A percentile compares a stretch with the other conserved stretches of the same genome.
phyloP scores from a whole-genome alignment of 2,113 vertebrate genomes.

The Catagonus wagneri region DNA sequence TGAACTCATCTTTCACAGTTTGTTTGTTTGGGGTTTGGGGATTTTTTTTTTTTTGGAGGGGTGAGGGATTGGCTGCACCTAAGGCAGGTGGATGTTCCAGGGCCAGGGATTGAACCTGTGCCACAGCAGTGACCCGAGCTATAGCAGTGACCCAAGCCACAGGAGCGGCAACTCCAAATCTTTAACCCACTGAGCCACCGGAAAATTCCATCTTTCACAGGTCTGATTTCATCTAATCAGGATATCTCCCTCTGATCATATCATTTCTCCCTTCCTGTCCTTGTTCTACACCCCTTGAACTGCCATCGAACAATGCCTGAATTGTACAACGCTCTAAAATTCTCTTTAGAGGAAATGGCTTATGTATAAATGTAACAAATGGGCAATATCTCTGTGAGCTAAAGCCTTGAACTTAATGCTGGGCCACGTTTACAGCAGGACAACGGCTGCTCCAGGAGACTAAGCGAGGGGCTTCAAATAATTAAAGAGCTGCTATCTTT shows the following conservation, averaged over 20 bases:
- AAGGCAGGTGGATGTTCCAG: no score
- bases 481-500: not conserved
- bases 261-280: not conserved
- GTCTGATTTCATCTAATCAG: not conserved
- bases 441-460: not conserved
- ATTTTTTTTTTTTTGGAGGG: no score
- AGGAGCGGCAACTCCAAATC: no score
- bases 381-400: not conserved
- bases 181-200: no score
- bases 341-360: constrained; percentile 58
- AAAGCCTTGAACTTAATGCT: constrained; percentile 41
- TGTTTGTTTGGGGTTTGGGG: no score
- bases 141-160: no score
- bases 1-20: not conserved
- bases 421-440: not conserved
- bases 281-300: not conserved
- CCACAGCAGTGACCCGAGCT: no score
- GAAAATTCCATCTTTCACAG: not conserved
- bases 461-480: not conserved
- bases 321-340: not conserved
- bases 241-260: not conserved
- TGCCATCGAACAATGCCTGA: not conserved
- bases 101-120: no score
- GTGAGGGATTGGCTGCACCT: no score
- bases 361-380: not conserved